A percentile compares a stretch with the other conserved stretches of the same genome.
Evolutionary conservation across 2,113 vertebrate genomes (phyloP).

Genomic region (Oncorhynchus kisutch): DNA sequence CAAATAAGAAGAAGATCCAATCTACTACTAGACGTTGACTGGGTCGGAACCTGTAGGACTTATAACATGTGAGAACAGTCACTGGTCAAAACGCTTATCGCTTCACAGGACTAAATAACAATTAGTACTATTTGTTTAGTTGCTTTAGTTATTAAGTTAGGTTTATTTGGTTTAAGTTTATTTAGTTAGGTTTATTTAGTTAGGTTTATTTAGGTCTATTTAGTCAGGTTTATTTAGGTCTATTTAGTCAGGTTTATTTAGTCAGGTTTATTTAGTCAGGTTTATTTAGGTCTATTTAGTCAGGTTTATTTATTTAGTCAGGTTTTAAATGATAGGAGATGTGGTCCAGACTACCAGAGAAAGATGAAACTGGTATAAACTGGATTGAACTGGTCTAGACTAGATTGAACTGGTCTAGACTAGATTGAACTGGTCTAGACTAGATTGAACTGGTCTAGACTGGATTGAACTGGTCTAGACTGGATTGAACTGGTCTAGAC

Average conservation of each 20-base stretch:
- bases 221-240: slow-evolving; percentile 5
- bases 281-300: background rate
- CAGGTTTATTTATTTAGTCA: background rate
- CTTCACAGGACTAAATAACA: slow-evolving; percentile 51
- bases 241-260: background rate
- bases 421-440: no score
- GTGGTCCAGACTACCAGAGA: background rate
- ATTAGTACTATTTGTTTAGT: background rate
- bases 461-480: background rate
- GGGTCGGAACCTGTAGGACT: slow-evolving; percentile 44
- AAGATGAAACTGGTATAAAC: background rate
- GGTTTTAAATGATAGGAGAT: slow-evolving; percentile 6
- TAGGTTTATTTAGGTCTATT: background rate
- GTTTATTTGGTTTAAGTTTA: background rate
- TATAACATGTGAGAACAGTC: slow-evolving; percentile 16
- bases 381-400: background rate
- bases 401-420: slow-evolving; percentile 4
- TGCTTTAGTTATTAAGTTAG: slow-evolving; percentile 8
- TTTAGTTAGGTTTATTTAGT: slow-evolving; percentile 7
- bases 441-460: background rate
- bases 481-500: background rate
- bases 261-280: background rate
- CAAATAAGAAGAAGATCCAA: background rate
- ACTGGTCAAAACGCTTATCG: slow-evolving; percentile 43
- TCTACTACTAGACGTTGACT: slow-evolving; percentile 6